Evolutionary conservation across 1,140 invertebrate species (phyloP).

Genomic region (Polypedilum vanderplanki): DNA sequence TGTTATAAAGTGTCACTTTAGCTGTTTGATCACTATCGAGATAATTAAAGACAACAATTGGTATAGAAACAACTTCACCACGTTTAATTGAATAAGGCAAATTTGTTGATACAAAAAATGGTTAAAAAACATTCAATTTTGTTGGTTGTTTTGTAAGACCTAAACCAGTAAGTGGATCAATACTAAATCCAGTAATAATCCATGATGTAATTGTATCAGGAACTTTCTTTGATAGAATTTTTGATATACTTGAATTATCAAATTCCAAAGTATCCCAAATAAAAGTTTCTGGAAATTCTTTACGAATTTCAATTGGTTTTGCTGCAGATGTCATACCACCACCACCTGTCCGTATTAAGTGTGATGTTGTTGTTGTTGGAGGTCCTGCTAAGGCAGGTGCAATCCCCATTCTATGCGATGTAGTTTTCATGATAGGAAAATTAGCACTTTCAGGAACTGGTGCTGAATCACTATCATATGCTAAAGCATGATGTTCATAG

Average conservation of each 20-base stretch:
- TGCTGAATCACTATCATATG: too few relatives aligned
- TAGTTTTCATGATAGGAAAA: constrained; percentile 84
- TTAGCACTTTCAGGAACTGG: constrained; percentile 54
- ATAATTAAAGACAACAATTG: not conserved
- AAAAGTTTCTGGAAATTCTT: constrained; percentile 24
- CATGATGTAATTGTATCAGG: constrained; percentile 87
- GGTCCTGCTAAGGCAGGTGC: too few relatives aligned
- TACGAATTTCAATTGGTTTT: constrained; percentile 23
- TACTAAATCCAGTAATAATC: constrained; percentile 86
- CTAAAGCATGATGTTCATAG: too few relatives aligned
- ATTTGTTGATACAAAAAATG: constrained; percentile 68
- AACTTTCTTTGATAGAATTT: constrained; percentile 44
- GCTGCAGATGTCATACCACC: constrained; percentile 39
- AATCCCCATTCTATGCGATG: constrained; percentile 75
- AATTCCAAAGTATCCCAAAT: not conserved
- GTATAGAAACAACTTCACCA: constrained; percentile 41
- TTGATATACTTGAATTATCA: not conserved
- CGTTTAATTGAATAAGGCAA: constrained; percentile 77
- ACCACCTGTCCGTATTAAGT: constrained; percentile 61
- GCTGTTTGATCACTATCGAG: not conserved
- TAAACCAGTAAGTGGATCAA: constrained; percentile 75
- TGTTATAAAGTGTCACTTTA: not conserved
- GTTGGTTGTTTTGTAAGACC: constrained; percentile 66
- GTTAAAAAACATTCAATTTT: constrained; percentile 71
- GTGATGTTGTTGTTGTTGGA: constrained; percentile 50